Evolutionary conservation across 2,113 vertebrate genomes (phyloP).

Genomic region (Hyla sarda): DNA sequence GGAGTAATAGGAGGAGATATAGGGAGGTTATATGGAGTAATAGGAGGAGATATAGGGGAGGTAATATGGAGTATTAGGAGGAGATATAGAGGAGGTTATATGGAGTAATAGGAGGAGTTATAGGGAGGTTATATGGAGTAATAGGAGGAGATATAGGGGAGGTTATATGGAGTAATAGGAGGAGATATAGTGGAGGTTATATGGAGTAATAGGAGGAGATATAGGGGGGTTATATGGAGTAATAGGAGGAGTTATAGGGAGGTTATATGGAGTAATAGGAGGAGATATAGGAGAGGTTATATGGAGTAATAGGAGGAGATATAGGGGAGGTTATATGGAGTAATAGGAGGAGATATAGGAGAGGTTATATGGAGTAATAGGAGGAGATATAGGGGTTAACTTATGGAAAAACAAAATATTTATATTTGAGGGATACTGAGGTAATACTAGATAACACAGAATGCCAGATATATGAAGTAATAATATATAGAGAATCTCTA

Average conservation of each 20-base stretch:
- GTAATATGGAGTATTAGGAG: background rate
- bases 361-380: constrained; percentile 5
- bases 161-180: constrained; percentile 16
- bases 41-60: constrained; percentile 18
- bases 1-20: too few relatives aligned
- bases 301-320: constrained; percentile 8
- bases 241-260: constrained; percentile 4
- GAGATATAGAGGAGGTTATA: background rate
- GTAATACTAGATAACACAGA: too few relatives aligned
- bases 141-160: too few relatives aligned
- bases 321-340: background rate
- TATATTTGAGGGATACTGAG: background rate
- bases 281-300: constrained; percentile 1
- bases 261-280: constrained; percentile 11
- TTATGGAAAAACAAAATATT: background rate
- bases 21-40: constrained; percentile 1
- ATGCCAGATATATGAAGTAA: background rate
- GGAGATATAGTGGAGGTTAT: background rate
- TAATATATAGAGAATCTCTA: background rate
- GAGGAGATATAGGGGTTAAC: constrained; percentile 46
- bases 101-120: background rate
- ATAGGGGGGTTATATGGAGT: background rate
- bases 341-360: background rate
- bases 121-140: too few relatives aligned
- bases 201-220: constrained; percentile 1